phyloP scores from a whole-genome alignment of 2,113 vertebrate species.

The Eulemur macaco region DNA sequence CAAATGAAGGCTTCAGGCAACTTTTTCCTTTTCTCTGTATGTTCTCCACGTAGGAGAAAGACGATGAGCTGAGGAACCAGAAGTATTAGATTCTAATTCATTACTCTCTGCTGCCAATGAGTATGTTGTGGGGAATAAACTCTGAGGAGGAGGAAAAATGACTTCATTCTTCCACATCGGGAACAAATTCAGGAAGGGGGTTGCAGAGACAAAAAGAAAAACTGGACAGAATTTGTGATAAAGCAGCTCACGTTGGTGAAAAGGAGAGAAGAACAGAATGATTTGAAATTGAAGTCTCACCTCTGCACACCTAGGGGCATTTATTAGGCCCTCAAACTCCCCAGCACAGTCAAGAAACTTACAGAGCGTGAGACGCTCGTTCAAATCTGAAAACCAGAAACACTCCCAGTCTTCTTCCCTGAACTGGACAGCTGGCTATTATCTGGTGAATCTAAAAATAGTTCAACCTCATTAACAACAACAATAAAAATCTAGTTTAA shows the following conservation, averaged over 20 bases:
- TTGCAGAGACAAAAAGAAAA: neutral
- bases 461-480: neutral
- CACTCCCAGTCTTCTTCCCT: neutral
- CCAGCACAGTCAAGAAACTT: neutral
- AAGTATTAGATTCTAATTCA: neutral
- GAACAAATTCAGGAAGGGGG: neutral
- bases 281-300: accelerated
- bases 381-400: neutral
- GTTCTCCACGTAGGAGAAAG: neutral
- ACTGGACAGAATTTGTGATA: accelerated
- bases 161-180: accelerated
- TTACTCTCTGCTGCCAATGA: neutral
- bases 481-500: neutral
- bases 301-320: neutral
- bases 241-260: neutral
- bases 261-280: accelerated
- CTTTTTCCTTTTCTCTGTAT: neutral
- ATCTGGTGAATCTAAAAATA: neutral
- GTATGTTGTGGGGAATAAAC: accelerated
- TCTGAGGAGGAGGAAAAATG: too few relatives aligned
- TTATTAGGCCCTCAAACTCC: neutral
- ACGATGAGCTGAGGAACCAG: neutral
- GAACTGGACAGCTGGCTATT: neutral
- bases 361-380: neutral
- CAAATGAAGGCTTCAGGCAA: neutral